These are phyloP conservation scores for Progne subis DNA, from an alignment of 2,113 vertebrate genomes.

Conservation along the genomic window DNA sequence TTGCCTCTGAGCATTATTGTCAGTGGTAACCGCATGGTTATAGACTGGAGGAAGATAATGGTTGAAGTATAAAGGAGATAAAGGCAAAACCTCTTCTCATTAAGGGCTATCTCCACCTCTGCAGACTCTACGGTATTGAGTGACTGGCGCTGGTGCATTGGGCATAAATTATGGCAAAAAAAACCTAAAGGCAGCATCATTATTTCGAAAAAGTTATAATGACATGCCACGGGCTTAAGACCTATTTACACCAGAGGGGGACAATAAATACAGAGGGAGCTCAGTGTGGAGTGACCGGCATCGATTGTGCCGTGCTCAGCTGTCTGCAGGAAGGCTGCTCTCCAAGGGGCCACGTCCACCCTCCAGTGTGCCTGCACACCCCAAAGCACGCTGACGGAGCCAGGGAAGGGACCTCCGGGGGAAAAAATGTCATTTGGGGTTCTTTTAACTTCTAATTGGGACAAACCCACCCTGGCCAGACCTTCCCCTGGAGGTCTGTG, in stretches of 20 bases:
- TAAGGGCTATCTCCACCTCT: conserved; percentile 98
- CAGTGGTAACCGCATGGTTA: conserved; percentile 96
- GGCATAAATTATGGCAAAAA: conserved; percentile 89
- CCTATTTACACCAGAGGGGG: conserved; percentile 65
- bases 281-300: conserved; percentile 2
- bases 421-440: neutral
- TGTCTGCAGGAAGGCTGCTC: neutral
- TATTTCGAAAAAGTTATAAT: conserved; percentile 71
- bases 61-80: conserved; percentile 95
- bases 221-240: conserved; percentile 61
- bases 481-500: neutral
- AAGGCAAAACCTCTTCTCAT: conserved; percentile 96
- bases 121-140: conserved; percentile 93
- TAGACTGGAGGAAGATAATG: conserved; percentile 98
- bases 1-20: conserved; percentile 95
- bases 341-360: rapidly evolving
- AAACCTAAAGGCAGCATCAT: conserved; percentile 65
- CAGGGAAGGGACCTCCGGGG: neutral
- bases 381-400: rapidly evolving
- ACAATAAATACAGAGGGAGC: conserved; percentile 51
- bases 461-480: neutral
- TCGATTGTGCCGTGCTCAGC: neutral
- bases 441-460: neutral
- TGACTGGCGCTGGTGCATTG: conserved; percentile 78
- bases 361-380: rapidly evolving